phyloP scores from a whole-genome alignment of 1,140 invertebrate genomes.

The Holcopasites calliopsidis region DNA sequence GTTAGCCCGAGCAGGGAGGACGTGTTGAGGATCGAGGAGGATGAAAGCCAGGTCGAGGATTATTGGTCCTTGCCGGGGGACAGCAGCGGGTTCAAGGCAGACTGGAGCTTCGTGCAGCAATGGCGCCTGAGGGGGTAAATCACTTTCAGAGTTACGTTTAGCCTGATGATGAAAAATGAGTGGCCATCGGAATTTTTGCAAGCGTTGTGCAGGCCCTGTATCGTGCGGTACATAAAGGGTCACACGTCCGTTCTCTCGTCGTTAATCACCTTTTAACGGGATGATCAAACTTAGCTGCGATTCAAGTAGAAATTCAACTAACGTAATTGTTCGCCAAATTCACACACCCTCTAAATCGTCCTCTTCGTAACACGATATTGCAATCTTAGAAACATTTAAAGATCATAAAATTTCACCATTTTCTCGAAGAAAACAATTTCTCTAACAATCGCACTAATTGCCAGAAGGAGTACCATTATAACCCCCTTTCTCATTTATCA shows the following conservation, averaged over 20 bases:
- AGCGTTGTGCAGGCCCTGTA: too few relatives aligned
- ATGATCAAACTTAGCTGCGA: too few relatives aligned
- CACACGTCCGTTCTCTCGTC: too few relatives aligned
- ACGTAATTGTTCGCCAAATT: too few relatives aligned
- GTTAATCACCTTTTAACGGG: too few relatives aligned
- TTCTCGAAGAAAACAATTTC: background rate
- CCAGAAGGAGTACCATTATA: background rate
- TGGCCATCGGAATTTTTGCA: too few relatives aligned
- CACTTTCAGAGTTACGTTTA: constrained; percentile 13
- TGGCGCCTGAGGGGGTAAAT: constrained; percentile 84
- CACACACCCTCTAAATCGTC: too few relatives aligned
- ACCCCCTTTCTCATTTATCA: background rate
- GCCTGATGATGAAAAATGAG: constrained; percentile 32
- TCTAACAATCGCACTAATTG: background rate
- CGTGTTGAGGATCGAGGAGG: constrained; percentile 75
- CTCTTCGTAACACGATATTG: too few relatives aligned
- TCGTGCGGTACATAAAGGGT: too few relatives aligned
- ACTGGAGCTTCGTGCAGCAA: constrained; percentile 88
- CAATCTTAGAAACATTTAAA: too few relatives aligned
- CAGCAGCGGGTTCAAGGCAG: constrained; percentile 77
- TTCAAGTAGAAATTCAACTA: too few relatives aligned
- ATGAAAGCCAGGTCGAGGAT: constrained; percentile 77
- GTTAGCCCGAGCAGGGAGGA: constrained; percentile 78
- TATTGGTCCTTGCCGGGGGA: constrained; percentile 76
- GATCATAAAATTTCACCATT: too few relatives aligned